These are phyloP conservation scores for Tetramorium parvispinum DNA, from an alignment of 1,140 invertebrate species.

Conservation along the genomic window DNA sequence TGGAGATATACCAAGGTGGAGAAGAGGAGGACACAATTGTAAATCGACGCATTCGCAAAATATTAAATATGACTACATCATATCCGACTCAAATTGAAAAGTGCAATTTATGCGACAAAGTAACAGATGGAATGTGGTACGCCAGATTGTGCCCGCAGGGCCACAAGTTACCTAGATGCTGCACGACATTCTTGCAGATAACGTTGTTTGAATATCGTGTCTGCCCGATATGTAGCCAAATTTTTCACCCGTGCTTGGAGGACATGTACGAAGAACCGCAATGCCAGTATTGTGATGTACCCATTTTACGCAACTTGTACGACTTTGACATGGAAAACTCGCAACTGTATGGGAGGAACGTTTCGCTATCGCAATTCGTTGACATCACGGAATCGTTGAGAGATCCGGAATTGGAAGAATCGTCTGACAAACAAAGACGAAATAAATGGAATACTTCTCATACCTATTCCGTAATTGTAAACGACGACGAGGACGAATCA, in stretches of 20 bases:
- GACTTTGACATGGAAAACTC: slow-evolving; percentile 55
- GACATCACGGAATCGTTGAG: neutral
- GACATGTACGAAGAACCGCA: slow-evolving; percentile 73
- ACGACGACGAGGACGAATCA: slow-evolving; percentile 41
- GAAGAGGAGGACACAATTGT: slow-evolving; percentile 56
- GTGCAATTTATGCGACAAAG: slow-evolving; percentile 78
- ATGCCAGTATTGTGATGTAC: slow-evolving; percentile 82
- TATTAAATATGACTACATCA: slow-evolving; percentile 52
- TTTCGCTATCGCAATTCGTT: slow-evolving; percentile 69
- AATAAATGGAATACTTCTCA: neutral
- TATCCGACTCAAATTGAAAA: slow-evolving; percentile 65
- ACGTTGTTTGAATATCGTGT: slow-evolving; percentile 75
- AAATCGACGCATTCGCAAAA: slow-evolving; percentile 46
- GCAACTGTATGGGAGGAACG: slow-evolving; percentile 70
- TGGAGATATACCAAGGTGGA: slow-evolving; percentile 78
- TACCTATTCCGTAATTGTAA: slow-evolving; percentile 22
- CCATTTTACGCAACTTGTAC: slow-evolving; percentile 75
- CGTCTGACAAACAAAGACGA: neutral
- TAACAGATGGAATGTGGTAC: slow-evolving; percentile 77
- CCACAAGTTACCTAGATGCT: slow-evolving; percentile 82
- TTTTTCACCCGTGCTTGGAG: slow-evolving; percentile 81
- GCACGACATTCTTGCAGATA: slow-evolving; percentile 81
- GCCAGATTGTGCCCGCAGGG: slow-evolving; percentile 75
- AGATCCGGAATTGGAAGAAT: neutral
- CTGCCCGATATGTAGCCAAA: slow-evolving; percentile 79